A percentile compares a stretch with the other conserved stretches of the same genome.
These are phyloP conservation scores for Bubalus kerabau DNA, from an alignment of 2,113 vertebrate genomes.

Conservation along the genomic window DNA sequence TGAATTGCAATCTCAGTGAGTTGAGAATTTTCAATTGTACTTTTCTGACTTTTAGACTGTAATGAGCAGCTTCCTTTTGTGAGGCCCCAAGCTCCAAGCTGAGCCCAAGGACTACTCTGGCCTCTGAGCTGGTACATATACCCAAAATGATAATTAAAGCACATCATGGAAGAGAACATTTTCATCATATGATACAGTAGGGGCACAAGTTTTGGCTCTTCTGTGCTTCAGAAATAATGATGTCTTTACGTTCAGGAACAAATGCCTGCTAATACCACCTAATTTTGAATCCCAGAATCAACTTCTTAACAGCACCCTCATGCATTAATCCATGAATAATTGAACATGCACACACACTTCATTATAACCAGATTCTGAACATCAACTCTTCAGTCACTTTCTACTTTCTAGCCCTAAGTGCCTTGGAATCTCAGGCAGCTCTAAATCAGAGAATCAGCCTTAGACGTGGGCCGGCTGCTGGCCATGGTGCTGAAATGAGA, in stretches of 20 bases:
- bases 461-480: not conserved
- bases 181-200: not conserved
- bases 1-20: not conserved
- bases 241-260: not conserved
- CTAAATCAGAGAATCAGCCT: not conserved
- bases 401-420: not conserved
- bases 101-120: not conserved
- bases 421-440: not conserved
- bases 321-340: not conserved
- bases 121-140: not conserved
- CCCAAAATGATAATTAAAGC: slow-evolving; percentile 25
- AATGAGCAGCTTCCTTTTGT: slow-evolving; percentile 23
- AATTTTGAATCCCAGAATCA: not conserved
- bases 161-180: not conserved
- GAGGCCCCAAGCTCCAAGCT: not conserved
- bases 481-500: not conserved
- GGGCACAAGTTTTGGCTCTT: not conserved
- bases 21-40: slow-evolving; percentile 7
- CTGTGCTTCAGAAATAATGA: slow-evolving; percentile 28
- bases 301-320: not conserved
- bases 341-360: not conserved
- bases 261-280: not conserved
- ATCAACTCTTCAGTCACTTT: not conserved
- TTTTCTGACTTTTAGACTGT: not conserved
- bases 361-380: not conserved